Conservation (phyloP, 64 coral and sea anemone species). For the Acropora yongei region DNA sequence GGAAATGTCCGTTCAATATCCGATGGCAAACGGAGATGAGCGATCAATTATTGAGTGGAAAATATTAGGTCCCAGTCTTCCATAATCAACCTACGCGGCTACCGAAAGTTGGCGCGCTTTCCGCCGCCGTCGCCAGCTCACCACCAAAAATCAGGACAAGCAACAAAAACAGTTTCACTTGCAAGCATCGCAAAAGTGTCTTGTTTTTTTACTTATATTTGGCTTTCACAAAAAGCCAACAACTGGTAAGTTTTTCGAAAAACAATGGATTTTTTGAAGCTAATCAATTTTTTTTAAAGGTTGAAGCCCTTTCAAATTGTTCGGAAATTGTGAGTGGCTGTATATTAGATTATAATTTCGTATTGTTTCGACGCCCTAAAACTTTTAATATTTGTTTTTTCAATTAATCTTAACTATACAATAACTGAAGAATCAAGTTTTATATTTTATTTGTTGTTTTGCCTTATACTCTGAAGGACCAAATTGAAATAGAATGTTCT, state of each 20-base stretch:
- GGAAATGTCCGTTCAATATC: conserved; percentile 9
- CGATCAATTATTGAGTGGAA: conserved; percentile 45
- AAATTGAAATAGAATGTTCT: too few relatives aligned
- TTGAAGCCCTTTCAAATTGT: neutral
- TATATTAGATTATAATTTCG: neutral
- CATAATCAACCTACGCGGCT: neutral
- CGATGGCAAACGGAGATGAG: neutral
- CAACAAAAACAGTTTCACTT: neutral
- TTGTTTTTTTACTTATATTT: neutral
- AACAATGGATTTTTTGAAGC: neutral
- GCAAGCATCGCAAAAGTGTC: neutral
- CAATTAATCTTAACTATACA: neutral
- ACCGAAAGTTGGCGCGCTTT: conserved; percentile 48
- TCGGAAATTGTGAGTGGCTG: neutral
- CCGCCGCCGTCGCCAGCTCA: neutral
- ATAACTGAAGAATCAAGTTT: neutral
- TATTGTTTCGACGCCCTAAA: neutral
- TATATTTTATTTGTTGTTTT: neutral
- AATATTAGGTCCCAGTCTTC: neutral
- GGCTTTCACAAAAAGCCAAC: neutral
- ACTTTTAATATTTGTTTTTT: neutral
- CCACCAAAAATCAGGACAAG: neutral
- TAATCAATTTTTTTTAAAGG: neutral
- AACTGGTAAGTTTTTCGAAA: neutral
- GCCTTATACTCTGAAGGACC: too few relatives aligned